These are phyloP conservation scores for Mamestra brassicae DNA, from an alignment of 2,888 invertebrate genomes.

Conservation along the genomic window DNA sequence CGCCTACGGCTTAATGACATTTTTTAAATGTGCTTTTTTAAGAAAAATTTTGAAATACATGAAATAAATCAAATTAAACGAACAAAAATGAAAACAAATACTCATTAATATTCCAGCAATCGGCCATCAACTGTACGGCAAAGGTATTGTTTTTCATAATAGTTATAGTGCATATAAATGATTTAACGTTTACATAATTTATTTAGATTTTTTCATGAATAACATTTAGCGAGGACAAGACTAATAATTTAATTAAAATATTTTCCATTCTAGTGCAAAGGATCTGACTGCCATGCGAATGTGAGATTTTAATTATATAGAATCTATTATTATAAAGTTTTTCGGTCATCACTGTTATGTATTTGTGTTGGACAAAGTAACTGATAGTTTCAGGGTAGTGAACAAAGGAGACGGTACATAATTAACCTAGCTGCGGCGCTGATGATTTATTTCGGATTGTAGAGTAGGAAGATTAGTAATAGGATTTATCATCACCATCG, in stretches of 20 bases:
- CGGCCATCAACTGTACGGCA: slow-evolving; percentile 42
- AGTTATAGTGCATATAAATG: neutral
- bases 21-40: no score
- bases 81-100: neutral
- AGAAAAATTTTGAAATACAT: no score
- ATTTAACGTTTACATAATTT: no score
- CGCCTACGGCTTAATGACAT: no score
- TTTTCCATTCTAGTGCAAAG: slow-evolving; percentile 53
- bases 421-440: no score
- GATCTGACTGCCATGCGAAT: slow-evolving; percentile 47
- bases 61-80: neutral
- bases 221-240: neutral
- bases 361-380: neutral
- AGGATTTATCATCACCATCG: no score
- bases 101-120: slow-evolving; percentile 29
- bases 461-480: no score
- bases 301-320: slow-evolving; percentile 28
- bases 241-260: neutral
- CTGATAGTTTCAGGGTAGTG: no score
- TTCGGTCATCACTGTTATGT: neutral
- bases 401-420: no score
- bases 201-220: neutral
- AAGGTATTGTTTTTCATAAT: slow-evolving; percentile 30
- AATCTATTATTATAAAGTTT: neutral
- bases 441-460: no score